Base-by-base conservation (phyloP, 2,797 vertebrate genomes). In the Takifugu ocellatus region DNA sequence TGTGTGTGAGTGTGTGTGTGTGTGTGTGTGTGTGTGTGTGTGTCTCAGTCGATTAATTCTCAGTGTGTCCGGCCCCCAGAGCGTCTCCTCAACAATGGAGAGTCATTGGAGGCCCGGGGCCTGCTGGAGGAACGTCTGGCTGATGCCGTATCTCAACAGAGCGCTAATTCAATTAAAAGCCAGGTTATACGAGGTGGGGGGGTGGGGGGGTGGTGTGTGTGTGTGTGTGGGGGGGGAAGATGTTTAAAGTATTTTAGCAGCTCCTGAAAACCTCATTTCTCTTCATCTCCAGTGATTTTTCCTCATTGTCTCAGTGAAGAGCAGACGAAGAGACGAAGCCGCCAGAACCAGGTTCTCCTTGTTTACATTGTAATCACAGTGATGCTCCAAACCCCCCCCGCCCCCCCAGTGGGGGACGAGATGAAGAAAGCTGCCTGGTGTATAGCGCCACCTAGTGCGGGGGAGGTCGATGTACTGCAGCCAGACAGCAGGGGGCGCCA, bases 141-240 rank as follows among this genome's bases (percentile, higher is more conserved):
- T 47, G 50, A 66, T 26, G 51, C 60, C 48, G 10, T 83, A 78
- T 83, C 84, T 72, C 67, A 47, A 74, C 68, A 50, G 59, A 75
- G 51, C 29, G 6, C 71, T 84, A 87, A 87, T 87, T 87, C 51
- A 84, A 84, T 86, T 83, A 83, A 72, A 33, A 78, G 56, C 2
- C 54, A 54, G 66, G 68, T 56, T 29, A 29, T 60, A 26, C 48
- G 48, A 60, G 21, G 56, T 10, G 49, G 54, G 25, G 48, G 57
- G 21, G 43, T 17, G 15, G 6, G 24, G 60, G 25, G 21, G 49
- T n/a, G n/a, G n/a, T n/a, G n/a, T n/a, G n/a, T n/a, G n/a, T n/a
- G n/a, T n/a, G n/a, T n/a, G 5, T 9, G 57, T 12, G 29, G 51
- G 24, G 10, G 54, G 12, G 31, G n/a, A n/a, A n/a, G n/a, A 25